Base-by-base conservation (phyloP, 2,113 vertebrate species). In the Alethe castanea region DNA sequence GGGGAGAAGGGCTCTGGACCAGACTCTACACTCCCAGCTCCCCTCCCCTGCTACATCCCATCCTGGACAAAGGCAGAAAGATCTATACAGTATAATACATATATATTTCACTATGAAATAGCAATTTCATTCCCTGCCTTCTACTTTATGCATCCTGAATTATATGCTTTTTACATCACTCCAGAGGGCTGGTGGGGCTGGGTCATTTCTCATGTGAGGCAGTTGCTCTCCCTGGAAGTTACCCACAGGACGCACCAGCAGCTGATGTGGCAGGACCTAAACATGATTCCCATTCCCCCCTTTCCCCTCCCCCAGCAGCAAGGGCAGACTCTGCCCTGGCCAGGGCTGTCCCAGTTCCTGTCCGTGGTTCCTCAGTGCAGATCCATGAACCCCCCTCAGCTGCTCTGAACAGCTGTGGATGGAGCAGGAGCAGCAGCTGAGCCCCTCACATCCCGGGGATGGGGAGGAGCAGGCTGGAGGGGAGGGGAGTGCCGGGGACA, bases 71-170 rank as follows among this genome's bases (percentile, higher is more conserved):
- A 95, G 82, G 92, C 94, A 96, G 87, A 73, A 81, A 85, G 74
- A 45, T 70, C 95, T 92, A 47, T 77, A 95, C 85, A 94, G 59
- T 96, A 92, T 91, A 80, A 88, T 91, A 95, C 90, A 96, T 91
- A 95, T 95, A 97, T 95, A 97, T 97, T 97, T 97, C 96, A 97
- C 96, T 97, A 96, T 96, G 96, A 97, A 97, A 97, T 91, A 97
- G 88, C 90, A 90, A 71, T 93, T 97, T 94, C 71, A 80, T 87
- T 93, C 93, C 95, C 94, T 93, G 96, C 94, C 93, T 93, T 94
- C 95, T 95, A 90, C 88, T 80, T 47, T 42, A 40, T 48, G 86
- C 93, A 90, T 83, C 92, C 82, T 64, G 66, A 69, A 70, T 48
- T 69, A 69, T 57, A 73, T 33, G 12, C 47, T 84, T 67, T 66